Base-by-base conservation (phyloP, 2,888 invertebrate species). In the Drepana falcataria region DNA sequence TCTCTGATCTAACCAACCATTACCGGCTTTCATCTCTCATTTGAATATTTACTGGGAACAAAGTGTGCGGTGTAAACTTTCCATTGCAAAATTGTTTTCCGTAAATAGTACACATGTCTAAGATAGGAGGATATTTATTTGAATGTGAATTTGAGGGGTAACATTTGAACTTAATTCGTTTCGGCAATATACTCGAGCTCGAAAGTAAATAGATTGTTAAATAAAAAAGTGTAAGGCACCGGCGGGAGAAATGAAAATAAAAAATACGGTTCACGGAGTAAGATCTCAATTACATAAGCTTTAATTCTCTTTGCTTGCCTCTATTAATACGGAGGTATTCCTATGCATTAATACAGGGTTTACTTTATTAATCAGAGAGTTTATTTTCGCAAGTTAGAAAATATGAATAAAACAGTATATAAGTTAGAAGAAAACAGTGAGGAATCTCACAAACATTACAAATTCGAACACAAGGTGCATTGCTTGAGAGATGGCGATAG, bases 1-100 rank as follows among this genome's bases (percentile, higher is more conserved):
- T 84, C 77, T 75, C 75, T 65, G 69, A 73, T 69, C 76, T 85
- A 87, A 85, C 84, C 81, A 87, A 87, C 85, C 88, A 79, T 86
- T 79, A 75, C 85, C 60, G 64, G 75, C 77, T 79, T 79, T 83
- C 81, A 81, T 79, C 73, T 72, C 68, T 64, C 68, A 83, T 87
- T 87, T 87, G 84, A 84, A 87, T 87, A 84, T 84, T 77, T 78
- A 72, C 73, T 71, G 78, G 72, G 75, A 78, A 82, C 74, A 76
- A 80, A 83, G 81, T 75, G 69, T 69, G 78, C 72, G 66, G 67
- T 77, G 73, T 72, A 79, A 75, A 67, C 66, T 69, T 61, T 66
- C 61, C 57, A 53, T 58, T 61, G 60, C 57, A 65, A 71, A 75
- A 77, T 78, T 77, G 76, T 74, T 75, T 74, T 74, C 73, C 67